These are phyloP conservation scores for Peromyscus leucopus DNA, from an alignment of 2,113 vertebrate species.

Conservation along the genomic window DNA sequence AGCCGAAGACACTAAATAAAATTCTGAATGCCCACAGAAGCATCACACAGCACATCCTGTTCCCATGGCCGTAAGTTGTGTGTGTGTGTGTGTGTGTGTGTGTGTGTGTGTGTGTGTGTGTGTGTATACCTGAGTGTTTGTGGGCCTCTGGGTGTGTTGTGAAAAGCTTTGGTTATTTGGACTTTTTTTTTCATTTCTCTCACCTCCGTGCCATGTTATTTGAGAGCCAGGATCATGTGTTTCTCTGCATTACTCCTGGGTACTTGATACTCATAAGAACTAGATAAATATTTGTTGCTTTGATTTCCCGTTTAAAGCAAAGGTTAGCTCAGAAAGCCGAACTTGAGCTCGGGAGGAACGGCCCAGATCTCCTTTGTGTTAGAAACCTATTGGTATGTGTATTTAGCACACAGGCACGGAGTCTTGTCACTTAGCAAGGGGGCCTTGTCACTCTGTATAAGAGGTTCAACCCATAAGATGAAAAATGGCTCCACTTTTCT, in stretches of 20 bases:
- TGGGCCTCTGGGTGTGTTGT: background rate
- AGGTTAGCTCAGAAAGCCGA: conserved; percentile 24
- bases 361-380: background rate
- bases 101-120: no score
- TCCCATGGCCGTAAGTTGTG: background rate
- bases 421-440: conserved; percentile 21
- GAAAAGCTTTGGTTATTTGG: background rate
- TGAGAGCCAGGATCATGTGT: background rate
- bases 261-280: conserved; percentile 2
- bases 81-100: no score
- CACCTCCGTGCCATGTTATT: background rate
- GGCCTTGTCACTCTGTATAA: conserved; percentile 45
- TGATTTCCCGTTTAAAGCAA: conserved; percentile 61
- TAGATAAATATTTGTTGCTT: conserved; percentile 69
- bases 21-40: background rate
- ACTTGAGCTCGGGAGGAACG: background rate
- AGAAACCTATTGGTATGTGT: background rate
- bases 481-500: conserved; percentile 47
- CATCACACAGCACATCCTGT: fast-evolving
- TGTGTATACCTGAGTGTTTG: background rate
- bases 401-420: background rate
- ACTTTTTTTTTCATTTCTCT: conserved; percentile 11
- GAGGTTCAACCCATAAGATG: background rate
- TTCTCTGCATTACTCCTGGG: conserved; percentile 51
- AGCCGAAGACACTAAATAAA: background rate